Evolutionary conservation across 2,113 vertebrate genomes (phyloP).

Genomic region (Macrotus californicus): DNA sequence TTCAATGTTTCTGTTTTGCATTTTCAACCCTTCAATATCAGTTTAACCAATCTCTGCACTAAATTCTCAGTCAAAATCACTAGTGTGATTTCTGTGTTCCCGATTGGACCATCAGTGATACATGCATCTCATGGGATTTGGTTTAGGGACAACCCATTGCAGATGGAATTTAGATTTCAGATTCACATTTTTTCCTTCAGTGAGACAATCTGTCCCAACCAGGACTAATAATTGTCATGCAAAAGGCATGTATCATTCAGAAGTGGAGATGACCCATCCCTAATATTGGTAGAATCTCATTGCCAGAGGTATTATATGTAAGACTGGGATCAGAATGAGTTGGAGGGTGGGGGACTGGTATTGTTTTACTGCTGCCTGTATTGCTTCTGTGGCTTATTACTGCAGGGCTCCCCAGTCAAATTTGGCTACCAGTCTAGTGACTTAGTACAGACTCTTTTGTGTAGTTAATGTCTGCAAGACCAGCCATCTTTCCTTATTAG

Average conservation of each 20-base stretch:
- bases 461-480: background rate
- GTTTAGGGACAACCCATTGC: background rate
- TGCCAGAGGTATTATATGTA: background rate
- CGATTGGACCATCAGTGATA: background rate
- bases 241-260: background rate
- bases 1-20: background rate
- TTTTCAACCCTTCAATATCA: background rate
- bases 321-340: background rate
- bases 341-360: background rate
- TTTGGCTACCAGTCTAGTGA: background rate
- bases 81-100: background rate
- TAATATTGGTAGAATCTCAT: background rate
- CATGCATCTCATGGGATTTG: background rate
- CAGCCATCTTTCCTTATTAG: background rate
- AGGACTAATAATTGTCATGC: background rate
- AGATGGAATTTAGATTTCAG: background rate
- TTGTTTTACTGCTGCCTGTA: background rate
- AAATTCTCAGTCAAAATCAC: background rate
- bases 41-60: background rate
- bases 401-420: background rate
- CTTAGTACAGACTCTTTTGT: background rate
- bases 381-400: background rate
- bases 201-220: background rate
- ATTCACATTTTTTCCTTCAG: background rate
- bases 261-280: background rate